Evolutionary conservation across 2,888 invertebrate genomes (phyloP).

Genomic region (Ennomos quercinarius): DNA sequence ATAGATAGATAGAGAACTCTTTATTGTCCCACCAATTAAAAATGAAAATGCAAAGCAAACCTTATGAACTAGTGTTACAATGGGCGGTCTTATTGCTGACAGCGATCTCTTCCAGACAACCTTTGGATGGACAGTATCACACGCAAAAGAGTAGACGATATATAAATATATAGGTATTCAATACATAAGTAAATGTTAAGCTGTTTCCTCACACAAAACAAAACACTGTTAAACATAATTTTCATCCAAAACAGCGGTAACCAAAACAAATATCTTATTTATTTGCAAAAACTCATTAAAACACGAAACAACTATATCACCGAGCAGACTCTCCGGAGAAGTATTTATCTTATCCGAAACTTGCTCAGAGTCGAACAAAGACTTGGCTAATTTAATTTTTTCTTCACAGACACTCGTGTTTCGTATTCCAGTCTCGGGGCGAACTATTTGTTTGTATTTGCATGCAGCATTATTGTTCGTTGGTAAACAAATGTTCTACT

Average conservation of each 20-base stretch:
- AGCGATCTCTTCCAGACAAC: too few relatives aligned
- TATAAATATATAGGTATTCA: too few relatives aligned
- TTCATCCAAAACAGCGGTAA: slow-evolving; percentile 9
- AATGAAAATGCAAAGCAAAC: too few relatives aligned
- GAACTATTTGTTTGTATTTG: slow-evolving; percentile 60
- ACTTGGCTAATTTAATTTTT: slow-evolving; percentile 42
- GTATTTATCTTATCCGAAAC: slow-evolving; percentile 37
- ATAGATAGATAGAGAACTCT: too few relatives aligned
- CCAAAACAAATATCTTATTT: slow-evolving; percentile 22
- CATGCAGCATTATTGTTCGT: slow-evolving; percentile 9
- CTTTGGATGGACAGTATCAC: too few relatives aligned
- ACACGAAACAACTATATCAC: slow-evolving; percentile 31
- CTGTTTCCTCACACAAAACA: neutral
- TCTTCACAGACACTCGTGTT: slow-evolving; percentile 37
- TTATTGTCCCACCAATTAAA: too few relatives aligned
- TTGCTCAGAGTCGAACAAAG: slow-evolving; percentile 35
- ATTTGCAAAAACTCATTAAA: slow-evolving; percentile 30
- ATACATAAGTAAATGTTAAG: too few relatives aligned
- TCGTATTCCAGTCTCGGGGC: slow-evolving; percentile 44
- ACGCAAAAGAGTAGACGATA: too few relatives aligned
- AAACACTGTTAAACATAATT: slow-evolving; percentile 2
- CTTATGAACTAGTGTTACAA: too few relatives aligned
- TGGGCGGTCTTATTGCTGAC: too few relatives aligned
- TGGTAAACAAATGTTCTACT: too few relatives aligned
- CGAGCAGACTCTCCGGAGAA: slow-evolving; percentile 19